Conservation (phyloP, 2,888 invertebrate genomes). For the Meliscaeva auricollis region DNA sequence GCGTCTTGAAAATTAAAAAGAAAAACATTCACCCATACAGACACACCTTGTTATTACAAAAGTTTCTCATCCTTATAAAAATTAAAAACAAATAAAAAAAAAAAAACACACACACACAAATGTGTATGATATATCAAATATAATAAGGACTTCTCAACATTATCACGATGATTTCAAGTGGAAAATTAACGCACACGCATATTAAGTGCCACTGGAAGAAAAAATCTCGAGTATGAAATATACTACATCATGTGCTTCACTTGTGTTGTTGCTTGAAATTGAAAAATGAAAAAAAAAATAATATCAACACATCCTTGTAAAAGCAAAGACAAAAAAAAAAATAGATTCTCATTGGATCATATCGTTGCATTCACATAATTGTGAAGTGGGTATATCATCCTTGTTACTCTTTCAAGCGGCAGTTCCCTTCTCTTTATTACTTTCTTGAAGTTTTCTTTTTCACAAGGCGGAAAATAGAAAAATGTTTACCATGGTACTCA, state of each 20-base stretch:
- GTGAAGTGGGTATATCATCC: neutral
- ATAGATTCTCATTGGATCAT: constrained; percentile 3
- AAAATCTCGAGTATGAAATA: constrained; percentile 8
- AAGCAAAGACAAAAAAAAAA: too few relatives aligned
- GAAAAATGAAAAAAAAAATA: neutral
- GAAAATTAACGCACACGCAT: constrained; percentile 64
- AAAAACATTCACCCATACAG: neutral
- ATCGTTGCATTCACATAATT: constrained; percentile 13
- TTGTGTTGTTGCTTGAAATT: neutral
- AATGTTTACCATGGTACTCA: constrained; percentile 19
- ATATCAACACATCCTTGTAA: neutral
- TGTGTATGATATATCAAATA: neutral
- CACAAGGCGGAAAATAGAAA: neutral
- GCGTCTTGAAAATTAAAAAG: neutral
- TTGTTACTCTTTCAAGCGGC: neutral
- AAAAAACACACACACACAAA: neutral
- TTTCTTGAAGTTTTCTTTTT: constrained; percentile 14
- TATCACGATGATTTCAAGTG: constrained; percentile 44
- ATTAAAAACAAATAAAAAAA: neutral
- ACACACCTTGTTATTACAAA: constrained; percentile 4
- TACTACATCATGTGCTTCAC: neutral
- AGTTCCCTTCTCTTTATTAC: constrained; percentile 13
- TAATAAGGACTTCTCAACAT: constrained; percentile 28
- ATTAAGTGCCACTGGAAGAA: constrained; percentile 28
- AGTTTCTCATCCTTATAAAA: neutral